These are phyloP conservation scores for Agrochola macilenta DNA, from an alignment of 2,888 invertebrate species.

Conservation along the genomic window DNA sequence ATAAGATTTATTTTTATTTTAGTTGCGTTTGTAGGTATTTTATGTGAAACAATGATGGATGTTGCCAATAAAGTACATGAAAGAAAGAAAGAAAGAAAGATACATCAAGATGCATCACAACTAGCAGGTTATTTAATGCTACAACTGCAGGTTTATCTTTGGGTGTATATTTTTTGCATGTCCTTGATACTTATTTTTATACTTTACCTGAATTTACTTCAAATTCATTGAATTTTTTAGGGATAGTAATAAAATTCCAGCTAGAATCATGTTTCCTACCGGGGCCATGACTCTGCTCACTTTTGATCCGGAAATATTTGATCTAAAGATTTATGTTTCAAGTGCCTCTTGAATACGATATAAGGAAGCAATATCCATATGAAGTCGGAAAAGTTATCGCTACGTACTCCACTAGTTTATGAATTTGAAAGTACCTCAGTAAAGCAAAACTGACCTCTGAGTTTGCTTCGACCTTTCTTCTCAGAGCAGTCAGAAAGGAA, in stretches of 20 bases:
- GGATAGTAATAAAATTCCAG: slow-evolving; percentile 31
- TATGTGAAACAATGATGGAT: not conserved
- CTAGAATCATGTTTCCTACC: slow-evolving; percentile 27
- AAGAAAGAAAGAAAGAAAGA: too few relatives aligned
- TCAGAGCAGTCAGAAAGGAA: too few relatives aligned
- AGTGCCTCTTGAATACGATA: slow-evolving; percentile 35
- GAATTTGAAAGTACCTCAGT: not conserved
- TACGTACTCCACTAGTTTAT: not conserved
- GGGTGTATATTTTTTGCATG: not conserved
- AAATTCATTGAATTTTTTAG: slow-evolving; percentile 1
- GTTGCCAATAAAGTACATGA: not conserved
- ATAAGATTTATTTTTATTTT: not conserved
- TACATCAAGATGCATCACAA: not conserved
- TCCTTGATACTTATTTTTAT: not conserved
- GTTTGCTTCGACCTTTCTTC: too few relatives aligned
- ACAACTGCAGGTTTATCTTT: not conserved
- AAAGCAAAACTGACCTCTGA: not conserved
- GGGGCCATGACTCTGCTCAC: slow-evolving; percentile 24
- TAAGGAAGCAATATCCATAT: slow-evolving; percentile 26
- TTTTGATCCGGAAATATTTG: slow-evolving; percentile 36
- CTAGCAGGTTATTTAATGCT: not conserved
- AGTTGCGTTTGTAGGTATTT: too few relatives aligned
- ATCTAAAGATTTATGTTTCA: slow-evolving; percentile 41
- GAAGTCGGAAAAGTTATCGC: slow-evolving; percentile 4
- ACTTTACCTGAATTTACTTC: not conserved